Evolutionary conservation across 2,797 vertebrate genomes (phyloP).

Genomic region (Nothura maculosa): DNA sequence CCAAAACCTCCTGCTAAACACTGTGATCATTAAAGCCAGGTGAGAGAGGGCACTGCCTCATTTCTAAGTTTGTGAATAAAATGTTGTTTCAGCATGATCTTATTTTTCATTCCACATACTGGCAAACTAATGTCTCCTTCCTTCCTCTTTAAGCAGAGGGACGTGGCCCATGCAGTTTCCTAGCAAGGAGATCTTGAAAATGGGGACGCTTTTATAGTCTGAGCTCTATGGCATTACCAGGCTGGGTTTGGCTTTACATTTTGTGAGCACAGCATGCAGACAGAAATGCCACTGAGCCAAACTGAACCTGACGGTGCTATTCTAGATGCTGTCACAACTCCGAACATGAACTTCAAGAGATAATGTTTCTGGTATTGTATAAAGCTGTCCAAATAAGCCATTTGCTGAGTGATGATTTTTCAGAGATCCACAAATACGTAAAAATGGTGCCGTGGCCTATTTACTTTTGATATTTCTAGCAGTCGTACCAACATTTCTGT

Average conservation of each 20-base stretch:
- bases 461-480: background rate
- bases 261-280: background rate
- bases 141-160: background rate
- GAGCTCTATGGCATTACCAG: background rate
- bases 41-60: background rate
- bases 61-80: background rate
- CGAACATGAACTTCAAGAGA: background rate
- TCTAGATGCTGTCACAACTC: background rate
- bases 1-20: background rate
- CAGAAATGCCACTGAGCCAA: background rate
- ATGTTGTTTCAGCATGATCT: background rate
- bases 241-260: background rate
- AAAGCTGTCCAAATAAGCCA: background rate
- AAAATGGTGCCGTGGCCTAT: background rate
- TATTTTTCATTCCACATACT: background rate
- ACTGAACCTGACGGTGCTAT: background rate
- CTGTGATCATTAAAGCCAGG: background rate
- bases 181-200: background rate
- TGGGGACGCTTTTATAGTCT: accelerated
- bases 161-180: background rate
- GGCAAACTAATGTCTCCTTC: background rate
- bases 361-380: background rate
- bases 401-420: background rate
- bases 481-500: background rate
- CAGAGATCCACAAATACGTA: background rate